A percentile compares a stretch with the other conserved stretches of the same genome.
These are phyloP conservation scores for Lepidochrysops patricia DNA, from an alignment of 2,888 invertebrate species.

Conservation along the genomic window DNA sequence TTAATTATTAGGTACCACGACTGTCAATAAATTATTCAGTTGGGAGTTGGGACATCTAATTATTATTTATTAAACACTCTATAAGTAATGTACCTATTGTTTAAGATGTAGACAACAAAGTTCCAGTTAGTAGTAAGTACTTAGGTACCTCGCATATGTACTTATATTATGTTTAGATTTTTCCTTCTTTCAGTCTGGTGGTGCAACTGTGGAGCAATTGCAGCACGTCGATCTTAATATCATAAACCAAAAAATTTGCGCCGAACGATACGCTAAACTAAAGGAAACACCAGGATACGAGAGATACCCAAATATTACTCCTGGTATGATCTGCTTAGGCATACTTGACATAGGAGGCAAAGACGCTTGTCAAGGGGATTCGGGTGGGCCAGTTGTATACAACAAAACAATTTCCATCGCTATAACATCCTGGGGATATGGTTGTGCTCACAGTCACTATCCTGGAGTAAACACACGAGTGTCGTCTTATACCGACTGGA, in stretches of 20 bases:
- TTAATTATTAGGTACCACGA: too few relatives aligned
- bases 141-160: too few relatives aligned
- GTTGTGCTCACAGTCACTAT: neutral
- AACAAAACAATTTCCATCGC: constrained; percentile 40
- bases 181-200: neutral
- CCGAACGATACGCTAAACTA: constrained; percentile 34
- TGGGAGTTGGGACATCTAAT: too few relatives aligned
- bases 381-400: constrained; percentile 29
- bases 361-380: constrained; percentile 34
- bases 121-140: too few relatives aligned
- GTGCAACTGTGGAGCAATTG: neutral
- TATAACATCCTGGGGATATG: constrained; percentile 47
- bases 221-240: constrained; percentile 27
- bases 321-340: constrained; percentile 47
- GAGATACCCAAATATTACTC: constrained; percentile 32
- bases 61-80: too few relatives aligned
- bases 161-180: too few relatives aligned
- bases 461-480: constrained; percentile 9
- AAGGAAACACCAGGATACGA: constrained; percentile 31
- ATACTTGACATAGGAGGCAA: constrained; percentile 36
- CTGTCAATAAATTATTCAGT: neutral
- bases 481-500: constrained; percentile 3
- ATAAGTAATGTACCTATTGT: too few relatives aligned
- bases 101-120: too few relatives aligned
- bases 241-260: constrained; percentile 35